Evolutionary conservation across 2,888 invertebrate genomes (phyloP), one percentile per base, ranked within the genome.

Genomic region (Mylabris sibirica): DNA sequence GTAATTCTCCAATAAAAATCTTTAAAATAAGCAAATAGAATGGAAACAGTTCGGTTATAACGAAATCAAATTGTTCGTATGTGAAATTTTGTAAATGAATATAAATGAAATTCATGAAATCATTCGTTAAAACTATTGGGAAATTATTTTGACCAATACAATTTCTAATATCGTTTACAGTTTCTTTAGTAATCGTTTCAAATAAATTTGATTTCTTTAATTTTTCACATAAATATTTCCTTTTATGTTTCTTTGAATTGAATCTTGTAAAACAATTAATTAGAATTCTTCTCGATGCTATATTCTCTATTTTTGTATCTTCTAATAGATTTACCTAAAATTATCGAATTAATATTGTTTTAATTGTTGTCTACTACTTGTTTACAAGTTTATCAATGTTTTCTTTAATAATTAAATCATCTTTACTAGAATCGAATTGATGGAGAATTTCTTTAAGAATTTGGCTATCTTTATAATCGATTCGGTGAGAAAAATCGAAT

Each of bases 151-250:
- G 74, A 20, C 38, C 69, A 20, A 49, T 72, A 30, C 72, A 63
- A 22, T 68, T 65, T 14, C 71, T 71, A 26, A 59, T 66, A 41
- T 69, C 72, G 14, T 78, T 70, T 6, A 79, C 67, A 1, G 65
- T 60, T 69, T 72, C 70, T 62, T 66, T 66, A 61, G 79, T 59
- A 38, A 69, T 72, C 24, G 53, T 64, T 49, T 76, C 59, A 6
- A 38, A 62, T 12, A 66, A 44, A 9, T 17, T 20, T 1, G 20
- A 12, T 12, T 34, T 72, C 14, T 61, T 73, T n/a, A 79, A 61
- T 59, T 77, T 63, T 44, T 76, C 77, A 64, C 74, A 77, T 49
- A 79, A 38, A 68, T 74, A 77, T 66, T 79, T 80, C 64, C 74
- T 77, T 38, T 78, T 44, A 26, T 72, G 71, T 66, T 77, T 79